phyloP scores from a whole-genome alignment of 2,113 vertebrate species.

The Brienomyrus brachyistius region DNA sequence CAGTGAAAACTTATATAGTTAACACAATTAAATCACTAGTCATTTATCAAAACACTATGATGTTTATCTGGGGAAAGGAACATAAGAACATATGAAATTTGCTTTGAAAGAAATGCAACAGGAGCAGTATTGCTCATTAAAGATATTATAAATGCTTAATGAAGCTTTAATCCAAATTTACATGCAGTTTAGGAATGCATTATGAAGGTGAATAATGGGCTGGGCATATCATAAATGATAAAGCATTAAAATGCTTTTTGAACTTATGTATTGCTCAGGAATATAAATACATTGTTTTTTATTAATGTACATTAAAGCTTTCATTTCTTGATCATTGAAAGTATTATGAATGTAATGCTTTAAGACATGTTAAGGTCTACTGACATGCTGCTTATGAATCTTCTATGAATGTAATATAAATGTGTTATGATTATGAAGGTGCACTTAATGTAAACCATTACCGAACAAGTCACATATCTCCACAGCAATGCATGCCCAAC shows the following conservation, averaged over 20 bases:
- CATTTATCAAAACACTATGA: background rate
- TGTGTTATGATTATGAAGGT: background rate
- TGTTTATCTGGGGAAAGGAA: background rate
- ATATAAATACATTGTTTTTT: background rate
- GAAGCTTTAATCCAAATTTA: background rate
- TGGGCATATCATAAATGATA: background rate
- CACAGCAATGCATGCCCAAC: background rate
- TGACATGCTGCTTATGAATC: background rate
- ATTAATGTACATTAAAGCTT: background rate
- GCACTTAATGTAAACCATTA: background rate
- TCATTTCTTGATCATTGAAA: background rate
- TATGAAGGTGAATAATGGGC: background rate
- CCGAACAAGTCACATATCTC: background rate
- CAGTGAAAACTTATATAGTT: background rate
- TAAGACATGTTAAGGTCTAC: background rate
- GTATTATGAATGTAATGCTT: background rate
- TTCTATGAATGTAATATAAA: background rate
- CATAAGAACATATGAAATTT: background rate
- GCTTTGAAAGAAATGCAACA: background rate
- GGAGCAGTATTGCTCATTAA: background rate
- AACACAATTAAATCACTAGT: background rate
- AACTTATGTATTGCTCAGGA: background rate
- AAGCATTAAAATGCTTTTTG: background rate
- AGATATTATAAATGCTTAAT: background rate
- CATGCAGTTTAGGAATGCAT: background rate